These are phyloP conservation scores for Saiga tatarica DNA, from an alignment of 2,113 vertebrate genomes.

Conservation along the genomic window DNA sequence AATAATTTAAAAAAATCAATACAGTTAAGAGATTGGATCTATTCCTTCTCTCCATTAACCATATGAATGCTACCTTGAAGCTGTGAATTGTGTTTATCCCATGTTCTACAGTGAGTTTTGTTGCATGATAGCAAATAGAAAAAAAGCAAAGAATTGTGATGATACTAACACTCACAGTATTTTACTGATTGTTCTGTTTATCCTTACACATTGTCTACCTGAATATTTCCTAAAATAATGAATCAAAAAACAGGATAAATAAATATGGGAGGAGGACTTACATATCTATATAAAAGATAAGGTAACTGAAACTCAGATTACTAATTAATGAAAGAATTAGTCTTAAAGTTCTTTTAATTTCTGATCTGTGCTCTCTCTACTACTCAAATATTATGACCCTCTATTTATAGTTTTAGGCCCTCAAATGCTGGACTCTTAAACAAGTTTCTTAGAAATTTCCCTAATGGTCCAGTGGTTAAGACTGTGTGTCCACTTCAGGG, in stretches of 20 bases:
- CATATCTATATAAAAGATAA: background rate
- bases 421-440: background rate
- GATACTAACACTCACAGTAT: background rate
- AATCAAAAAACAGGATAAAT: background rate
- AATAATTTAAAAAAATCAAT: background rate
- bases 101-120: background rate
- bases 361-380: background rate
- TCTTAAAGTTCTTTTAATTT: background rate
- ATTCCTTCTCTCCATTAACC: background rate
- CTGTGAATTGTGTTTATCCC: rapidly evolving
- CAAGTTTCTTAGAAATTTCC: background rate
- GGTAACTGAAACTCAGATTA: background rate
- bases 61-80: background rate
- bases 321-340: background rate
- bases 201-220: background rate
- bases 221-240: background rate
- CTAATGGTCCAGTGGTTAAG: background rate
- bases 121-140: background rate
- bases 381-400: background rate
- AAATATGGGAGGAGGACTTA: background rate
- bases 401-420: background rate
- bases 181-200: background rate
- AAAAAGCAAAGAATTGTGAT: background rate
- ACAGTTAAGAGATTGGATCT: background rate
- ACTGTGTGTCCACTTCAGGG: background rate